Evolutionary conservation across 1,140 invertebrate genomes (phyloP).

Genomic region (Calliphora vicina): DNA sequence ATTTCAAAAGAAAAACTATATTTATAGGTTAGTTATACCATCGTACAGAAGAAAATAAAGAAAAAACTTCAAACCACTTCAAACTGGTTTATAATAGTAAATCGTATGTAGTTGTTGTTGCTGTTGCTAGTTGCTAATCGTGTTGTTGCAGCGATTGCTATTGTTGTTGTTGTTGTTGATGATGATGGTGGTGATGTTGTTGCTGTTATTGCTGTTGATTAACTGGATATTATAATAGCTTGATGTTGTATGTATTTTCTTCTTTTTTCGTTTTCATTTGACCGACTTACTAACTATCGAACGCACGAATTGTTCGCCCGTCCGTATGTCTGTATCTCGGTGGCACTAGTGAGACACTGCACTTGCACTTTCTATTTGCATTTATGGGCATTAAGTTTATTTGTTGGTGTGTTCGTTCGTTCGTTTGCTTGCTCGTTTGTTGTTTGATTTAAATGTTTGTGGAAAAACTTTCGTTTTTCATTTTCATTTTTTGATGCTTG

Average conservation of each 20-base stretch:
- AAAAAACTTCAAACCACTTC: background rate
- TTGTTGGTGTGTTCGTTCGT: background rate
- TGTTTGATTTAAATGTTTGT: constrained; percentile 28
- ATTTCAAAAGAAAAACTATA: constrained; percentile 32
- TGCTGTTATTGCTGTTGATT: background rate
- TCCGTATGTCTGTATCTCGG: background rate
- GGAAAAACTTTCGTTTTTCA: constrained; percentile 64
- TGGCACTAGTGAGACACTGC: constrained; percentile 45
- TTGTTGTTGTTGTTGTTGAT: background rate
- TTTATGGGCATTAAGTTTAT: constrained; percentile 51
- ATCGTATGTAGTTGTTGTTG: background rate
- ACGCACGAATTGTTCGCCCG: background rate
- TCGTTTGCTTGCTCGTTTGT: background rate
- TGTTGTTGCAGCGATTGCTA: background rate
- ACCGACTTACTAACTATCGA: background rate
- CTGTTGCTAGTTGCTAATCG: background rate
- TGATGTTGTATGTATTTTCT: constrained; percentile 25
- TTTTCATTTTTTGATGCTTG: constrained; percentile 22
- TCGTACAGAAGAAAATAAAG: background rate
- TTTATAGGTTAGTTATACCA: constrained; percentile 36
- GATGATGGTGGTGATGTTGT: background rate
- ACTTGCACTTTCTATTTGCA: constrained; percentile 64
- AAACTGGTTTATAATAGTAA: background rate
- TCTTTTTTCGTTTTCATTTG: constrained; percentile 55
- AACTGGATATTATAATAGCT: background rate